phyloP scores from a whole-genome alignment of 2,113 vertebrate genomes.

The Phyllopteryx taeniolatus region DNA sequence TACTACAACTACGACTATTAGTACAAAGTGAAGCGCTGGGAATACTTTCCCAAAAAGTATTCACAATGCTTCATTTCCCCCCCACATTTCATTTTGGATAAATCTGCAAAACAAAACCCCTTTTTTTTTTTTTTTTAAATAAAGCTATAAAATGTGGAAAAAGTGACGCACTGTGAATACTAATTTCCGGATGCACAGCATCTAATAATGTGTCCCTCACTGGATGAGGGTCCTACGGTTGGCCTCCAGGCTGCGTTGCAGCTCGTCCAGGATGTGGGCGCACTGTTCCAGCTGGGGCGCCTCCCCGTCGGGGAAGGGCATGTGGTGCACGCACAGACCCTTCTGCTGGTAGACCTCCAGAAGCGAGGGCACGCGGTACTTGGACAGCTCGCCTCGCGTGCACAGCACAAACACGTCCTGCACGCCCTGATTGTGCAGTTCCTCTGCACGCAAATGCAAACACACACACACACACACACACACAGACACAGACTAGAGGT shows the following conservation, averaged over 20 bases:
- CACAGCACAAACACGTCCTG: constrained; percentile 89
- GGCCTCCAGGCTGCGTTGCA: constrained; percentile 76
- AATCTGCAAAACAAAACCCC: too few species aligned
- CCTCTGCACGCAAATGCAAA: constrained; percentile 66
- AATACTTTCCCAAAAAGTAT: too few species aligned
- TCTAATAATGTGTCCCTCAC: constrained; percentile 65
- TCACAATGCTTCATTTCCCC: too few species aligned
- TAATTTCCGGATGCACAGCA: neutral
- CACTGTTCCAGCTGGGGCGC: constrained; percentile 79
- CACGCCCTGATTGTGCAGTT: constrained; percentile 80
- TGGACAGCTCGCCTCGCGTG: constrained; percentile 83
- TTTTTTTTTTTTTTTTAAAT: neutral
- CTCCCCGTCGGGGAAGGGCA: constrained; percentile 80
- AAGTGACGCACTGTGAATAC: neutral
- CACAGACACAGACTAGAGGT: too few species aligned
- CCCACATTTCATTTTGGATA: too few species aligned
- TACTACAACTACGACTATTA: too few species aligned
- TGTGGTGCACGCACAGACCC: constrained; percentile 79
- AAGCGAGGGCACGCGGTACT: constrained; percentile 84
- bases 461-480: neutral
- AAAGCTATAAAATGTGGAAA: neutral
- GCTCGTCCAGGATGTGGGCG: constrained; percentile 79
- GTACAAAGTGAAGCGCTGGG: too few species aligned
- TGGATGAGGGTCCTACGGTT: constrained; percentile 81
- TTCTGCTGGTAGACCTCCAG: constrained; percentile 76